Evolutionary conservation across 2,113 vertebrate species (phyloP).

Genomic region (Mormoops blainvillei): DNA sequence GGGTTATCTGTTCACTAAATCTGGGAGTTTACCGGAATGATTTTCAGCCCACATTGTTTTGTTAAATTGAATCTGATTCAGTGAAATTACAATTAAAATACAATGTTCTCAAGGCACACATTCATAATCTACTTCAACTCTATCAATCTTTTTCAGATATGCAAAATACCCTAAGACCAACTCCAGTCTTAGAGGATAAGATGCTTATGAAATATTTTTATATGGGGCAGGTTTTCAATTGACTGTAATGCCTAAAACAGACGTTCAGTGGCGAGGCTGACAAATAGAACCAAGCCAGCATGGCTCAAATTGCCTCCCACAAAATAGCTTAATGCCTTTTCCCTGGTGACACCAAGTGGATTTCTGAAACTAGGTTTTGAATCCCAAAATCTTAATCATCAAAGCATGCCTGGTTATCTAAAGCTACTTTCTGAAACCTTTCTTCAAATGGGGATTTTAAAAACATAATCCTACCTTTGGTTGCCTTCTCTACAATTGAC

Average conservation of each 20-base stretch:
- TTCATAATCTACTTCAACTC: constrained; percentile 40
- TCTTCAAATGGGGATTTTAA: constrained; percentile 46
- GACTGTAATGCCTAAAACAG: not conserved
- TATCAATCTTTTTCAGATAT: constrained; percentile 33
- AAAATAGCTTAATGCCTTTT: constrained; percentile 19
- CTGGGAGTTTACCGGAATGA: constrained; percentile 42
- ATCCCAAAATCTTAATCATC: constrained; percentile 44
- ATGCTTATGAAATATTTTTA: constrained; percentile 1
- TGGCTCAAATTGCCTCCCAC: not conserved
- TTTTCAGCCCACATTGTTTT: constrained; percentile 34
- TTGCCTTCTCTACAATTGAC: constrained; percentile 13
- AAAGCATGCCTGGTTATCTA: constrained; percentile 46
- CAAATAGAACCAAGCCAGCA: not conserved
- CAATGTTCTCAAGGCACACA: not conserved
- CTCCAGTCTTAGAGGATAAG: not conserved
- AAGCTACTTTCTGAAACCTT: constrained; percentile 47
- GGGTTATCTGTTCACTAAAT: constrained; percentile 52
- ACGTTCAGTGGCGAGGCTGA: not conserved
- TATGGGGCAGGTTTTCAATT: not conserved
- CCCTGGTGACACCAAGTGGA: not conserved
- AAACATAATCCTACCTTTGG: constrained; percentile 47
- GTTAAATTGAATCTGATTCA: constrained; percentile 42
- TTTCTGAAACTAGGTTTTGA: constrained; percentile 42
- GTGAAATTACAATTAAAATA: constrained; percentile 67
- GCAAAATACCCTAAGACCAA: constrained; percentile 39